Evolutionary conservation across 2,797 vertebrate genomes (phyloP), one percentile per base, ranked within the genome.

Genomic region (Australoheros facetus): DNA sequence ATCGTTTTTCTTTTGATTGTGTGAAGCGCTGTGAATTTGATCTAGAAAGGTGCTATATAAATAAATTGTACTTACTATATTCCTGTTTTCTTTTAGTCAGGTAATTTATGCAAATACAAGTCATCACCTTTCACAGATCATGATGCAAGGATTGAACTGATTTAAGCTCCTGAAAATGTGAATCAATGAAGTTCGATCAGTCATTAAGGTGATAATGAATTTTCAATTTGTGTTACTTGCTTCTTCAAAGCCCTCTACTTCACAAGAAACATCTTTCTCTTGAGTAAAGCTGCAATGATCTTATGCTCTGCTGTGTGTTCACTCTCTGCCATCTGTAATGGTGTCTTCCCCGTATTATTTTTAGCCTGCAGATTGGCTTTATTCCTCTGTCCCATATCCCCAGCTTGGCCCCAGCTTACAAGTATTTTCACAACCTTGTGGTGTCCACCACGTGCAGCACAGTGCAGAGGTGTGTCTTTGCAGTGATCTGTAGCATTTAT

Each of bases 231-330:
- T 16, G 45, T 48, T 48, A 48, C 14, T 16, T 48, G 16, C 45
- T 48, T 48, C 14, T 7, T 48, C 13, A 48, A 17, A 16, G 21
- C 5, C 9, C 3, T 54, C 69, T 85, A 96, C 89, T 94, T 97
- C 19, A 93, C 91, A 30, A 97, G 86, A 59, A 96, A 81, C 96
- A 97, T 96, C 90, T 96, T 97, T 86, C 88, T 97, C 87, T 94
- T 96, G 59, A 97, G 84, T 73, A 96, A 80, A 4, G 80, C 86
- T 48, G 87, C 85, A 32, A 96, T 95, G 64, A 82, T 86, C 81
- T 90, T 90, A 48, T 96, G 95, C 16, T 86, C 92, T 21, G 81
- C 70, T 4, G 90, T 95, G 78, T 77, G 56, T 58, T 66, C 90
- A 2, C 80, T 78, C 79, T 96, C 92, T 2, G 94, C 95, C 55